A percentile compares a stretch with the other conserved stretches of the same genome.
Conservation (phyloP, 1,140 invertebrate species). For the Hirudo medicinalis region DNA sequence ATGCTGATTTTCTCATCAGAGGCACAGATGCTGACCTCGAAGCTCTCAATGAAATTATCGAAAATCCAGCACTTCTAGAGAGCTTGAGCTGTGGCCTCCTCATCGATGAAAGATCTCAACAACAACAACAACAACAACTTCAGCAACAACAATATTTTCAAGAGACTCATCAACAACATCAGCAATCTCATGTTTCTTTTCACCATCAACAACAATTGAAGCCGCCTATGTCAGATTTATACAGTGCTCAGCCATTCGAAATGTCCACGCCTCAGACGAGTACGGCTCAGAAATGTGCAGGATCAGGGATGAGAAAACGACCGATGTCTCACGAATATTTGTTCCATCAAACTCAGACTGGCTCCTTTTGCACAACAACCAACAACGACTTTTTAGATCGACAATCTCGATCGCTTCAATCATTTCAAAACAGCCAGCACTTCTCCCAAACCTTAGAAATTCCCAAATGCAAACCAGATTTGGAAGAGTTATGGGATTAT, state of each 20-base stretch:
- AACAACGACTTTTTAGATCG: neutral
- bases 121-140: slow-evolving; percentile 1
- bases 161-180: neutral
- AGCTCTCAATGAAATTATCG: neutral
- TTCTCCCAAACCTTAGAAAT: neutral
- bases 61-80: slow-evolving; percentile 9
- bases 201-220: neutral
- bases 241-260: too few relatives aligned
- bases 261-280: too few relatives aligned
- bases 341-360: too few relatives aligned
- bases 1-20: neutral
- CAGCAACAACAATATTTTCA: slow-evolving; percentile 5
- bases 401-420: neutral
- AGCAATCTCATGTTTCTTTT: neutral
- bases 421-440: neutral
- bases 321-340: too few relatives aligned
- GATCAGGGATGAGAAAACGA: too few relatives aligned
- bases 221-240: neutral
- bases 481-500: slow-evolving; percentile 11
- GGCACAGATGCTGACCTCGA: neutral
- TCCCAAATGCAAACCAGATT: neutral
- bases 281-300: too few relatives aligned
- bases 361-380: too few relatives aligned
- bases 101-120: neutral
- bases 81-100: slow-evolving; percentile 7